phyloP scores from a whole-genome alignment of 2,797 vertebrate genomes.

The Phylloscopus collybita region DNA sequence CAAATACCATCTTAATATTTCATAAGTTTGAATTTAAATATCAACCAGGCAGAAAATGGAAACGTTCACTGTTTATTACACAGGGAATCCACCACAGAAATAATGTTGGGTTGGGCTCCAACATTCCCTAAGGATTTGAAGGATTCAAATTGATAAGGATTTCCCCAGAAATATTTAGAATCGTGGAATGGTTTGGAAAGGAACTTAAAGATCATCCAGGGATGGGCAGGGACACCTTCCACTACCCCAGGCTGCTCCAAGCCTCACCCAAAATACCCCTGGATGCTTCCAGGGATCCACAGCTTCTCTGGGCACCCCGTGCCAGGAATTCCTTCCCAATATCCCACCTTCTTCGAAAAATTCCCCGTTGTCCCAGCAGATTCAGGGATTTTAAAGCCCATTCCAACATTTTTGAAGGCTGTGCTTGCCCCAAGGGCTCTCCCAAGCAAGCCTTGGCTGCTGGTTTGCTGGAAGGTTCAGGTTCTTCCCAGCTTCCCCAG shows the following conservation, averaged over 20 bases:
- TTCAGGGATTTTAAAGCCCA: not conserved
- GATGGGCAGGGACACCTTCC: not conserved
- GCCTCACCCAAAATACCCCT: not conserved
- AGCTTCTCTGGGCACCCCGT: not conserved
- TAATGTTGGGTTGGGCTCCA: not conserved
- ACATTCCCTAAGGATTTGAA: not conserved
- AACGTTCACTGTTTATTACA: not conserved
- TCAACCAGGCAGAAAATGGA: not conserved
- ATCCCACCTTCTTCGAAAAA: not conserved
- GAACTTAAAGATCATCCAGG: not conserved
- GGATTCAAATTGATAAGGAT: too few relatives aligned
- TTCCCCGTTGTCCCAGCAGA: not conserved
- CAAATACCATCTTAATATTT: not conserved
- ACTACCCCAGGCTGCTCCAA: not conserved
- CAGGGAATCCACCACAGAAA: not conserved
- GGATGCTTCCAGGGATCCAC: not conserved
- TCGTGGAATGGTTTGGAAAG: not conserved
- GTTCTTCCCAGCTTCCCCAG: not conserved
- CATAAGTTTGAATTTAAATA: not conserved
- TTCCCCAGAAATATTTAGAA: not conserved
- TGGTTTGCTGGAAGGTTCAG: not conserved
- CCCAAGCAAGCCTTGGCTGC: not conserved
- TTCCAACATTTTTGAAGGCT: not conserved
- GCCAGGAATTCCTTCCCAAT: not conserved
- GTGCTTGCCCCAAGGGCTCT: not conserved